A percentile compares a stretch with the other conserved stretches of the same genome.
phyloP scores from a whole-genome alignment of 1,140 invertebrate species.

The Phymastichus coffea region DNA sequence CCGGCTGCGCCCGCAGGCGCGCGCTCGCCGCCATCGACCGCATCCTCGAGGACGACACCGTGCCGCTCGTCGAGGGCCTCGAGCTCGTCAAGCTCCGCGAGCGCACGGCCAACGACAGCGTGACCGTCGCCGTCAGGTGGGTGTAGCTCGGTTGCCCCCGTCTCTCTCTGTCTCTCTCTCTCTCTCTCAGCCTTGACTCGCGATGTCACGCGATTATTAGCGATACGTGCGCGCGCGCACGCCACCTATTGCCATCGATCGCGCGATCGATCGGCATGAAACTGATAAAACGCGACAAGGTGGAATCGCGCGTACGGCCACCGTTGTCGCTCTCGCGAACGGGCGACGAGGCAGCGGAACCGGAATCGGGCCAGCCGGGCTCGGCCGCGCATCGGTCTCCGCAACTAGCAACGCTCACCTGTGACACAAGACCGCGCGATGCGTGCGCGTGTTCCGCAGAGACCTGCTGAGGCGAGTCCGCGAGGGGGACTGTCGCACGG shows the following conservation, averaged over 20 bases:
- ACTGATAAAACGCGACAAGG: background rate
- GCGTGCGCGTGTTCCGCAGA: background rate
- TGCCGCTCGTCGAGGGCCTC: background rate
- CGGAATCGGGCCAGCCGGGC: no score
- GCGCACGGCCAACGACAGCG: background rate
- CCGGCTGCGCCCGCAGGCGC: background rate
- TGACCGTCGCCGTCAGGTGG: background rate
- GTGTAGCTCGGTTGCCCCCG: background rate
- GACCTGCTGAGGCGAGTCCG: background rate
- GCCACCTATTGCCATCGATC: background rate
- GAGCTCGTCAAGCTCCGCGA: background rate
- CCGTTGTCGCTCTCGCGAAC: no score
- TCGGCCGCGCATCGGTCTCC: no score
- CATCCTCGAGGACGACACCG: background rate
- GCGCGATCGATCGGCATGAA: no score
- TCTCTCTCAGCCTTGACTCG: no score
- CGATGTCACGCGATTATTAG: background rate
- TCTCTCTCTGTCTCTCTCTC: no score
- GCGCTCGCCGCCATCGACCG: conserved; percentile 2
- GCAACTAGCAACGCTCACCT: no score
- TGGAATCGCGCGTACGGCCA: background rate
- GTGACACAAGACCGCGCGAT: no score
- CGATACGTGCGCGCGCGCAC: background rate
- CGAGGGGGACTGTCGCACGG: background rate
- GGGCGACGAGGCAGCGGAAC: no score